Percentiles rank a stretch among this genome's conserved stretches.
Conservation (phyloP, 2,797 vertebrate species). For the Gymnoscopelus braueri region DNA sequence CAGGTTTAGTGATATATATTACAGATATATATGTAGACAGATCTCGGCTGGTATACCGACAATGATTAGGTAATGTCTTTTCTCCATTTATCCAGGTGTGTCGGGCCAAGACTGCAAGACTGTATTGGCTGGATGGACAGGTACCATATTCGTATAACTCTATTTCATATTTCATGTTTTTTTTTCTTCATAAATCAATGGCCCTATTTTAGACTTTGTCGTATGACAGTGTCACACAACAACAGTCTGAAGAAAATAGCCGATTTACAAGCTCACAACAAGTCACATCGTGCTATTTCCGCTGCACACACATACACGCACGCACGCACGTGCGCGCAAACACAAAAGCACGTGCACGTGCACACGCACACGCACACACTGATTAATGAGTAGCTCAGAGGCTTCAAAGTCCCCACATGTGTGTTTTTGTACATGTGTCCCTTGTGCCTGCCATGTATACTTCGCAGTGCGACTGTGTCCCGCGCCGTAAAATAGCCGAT, state of each 20-base stretch:
- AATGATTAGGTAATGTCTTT: constrained; percentile 18
- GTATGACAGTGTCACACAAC: too few species aligned
- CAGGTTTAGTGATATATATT: too few species aligned
- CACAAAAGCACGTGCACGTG: constrained; percentile 14
- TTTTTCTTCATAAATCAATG: too few species aligned
- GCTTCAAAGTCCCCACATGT: constrained; percentile 52
- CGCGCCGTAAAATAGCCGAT: too few species aligned
- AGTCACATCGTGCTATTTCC: too few species aligned
- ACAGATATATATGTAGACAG: too few species aligned
- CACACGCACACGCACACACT: constrained; percentile 20
- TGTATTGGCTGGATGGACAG: constrained; percentile 99
- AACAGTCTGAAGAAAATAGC: too few species aligned
- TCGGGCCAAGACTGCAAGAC: constrained; percentile 93
- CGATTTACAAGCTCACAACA: too few species aligned
- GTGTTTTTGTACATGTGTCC: constrained; percentile 34
- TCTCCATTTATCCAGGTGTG: constrained; percentile 83
- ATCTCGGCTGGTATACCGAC: too few species aligned
- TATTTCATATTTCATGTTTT: too few species aligned
- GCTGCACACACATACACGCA: constrained; percentile 10
- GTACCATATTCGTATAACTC: constrained; percentile 71
- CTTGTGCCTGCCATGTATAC: not conserved
- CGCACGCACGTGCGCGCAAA: not conserved
- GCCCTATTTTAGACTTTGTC: too few species aligned
- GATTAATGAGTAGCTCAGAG: constrained; percentile 77
- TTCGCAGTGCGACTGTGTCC: too few species aligned